These are phyloP conservation scores for Haliclona indistincta DNA, from an alignment of 37 sponge, comb jelly and placozoan species.

Conservation along the genomic window DNA sequence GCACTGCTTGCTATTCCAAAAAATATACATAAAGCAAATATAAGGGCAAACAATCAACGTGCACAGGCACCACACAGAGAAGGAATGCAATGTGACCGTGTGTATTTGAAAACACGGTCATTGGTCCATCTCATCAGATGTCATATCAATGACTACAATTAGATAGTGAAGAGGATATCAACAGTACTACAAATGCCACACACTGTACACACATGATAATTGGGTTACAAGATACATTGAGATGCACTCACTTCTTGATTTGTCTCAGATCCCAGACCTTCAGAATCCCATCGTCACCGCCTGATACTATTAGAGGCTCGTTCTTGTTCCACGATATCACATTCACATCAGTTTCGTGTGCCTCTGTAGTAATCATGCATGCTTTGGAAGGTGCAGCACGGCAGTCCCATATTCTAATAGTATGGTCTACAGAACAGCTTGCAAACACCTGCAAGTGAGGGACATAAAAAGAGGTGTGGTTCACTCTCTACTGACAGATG, in stretches of 20 bases:
- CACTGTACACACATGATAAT: too few relatives aligned
- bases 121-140: too few relatives aligned
- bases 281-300: slow-evolving; percentile 95
- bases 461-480: neutral
- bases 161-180: too few relatives aligned
- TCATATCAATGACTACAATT: too few relatives aligned
- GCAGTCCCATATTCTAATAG: slow-evolving; percentile 90
- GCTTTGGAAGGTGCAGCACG: slow-evolving; percentile 85
- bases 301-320: slow-evolving; percentile 88
- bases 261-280: slow-evolving; percentile 97
- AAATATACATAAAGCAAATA: too few relatives aligned
- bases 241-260: slow-evolving; percentile 60
- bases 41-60: too few relatives aligned
- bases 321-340: slow-evolving; percentile 95
- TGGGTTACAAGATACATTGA: too few relatives aligned
- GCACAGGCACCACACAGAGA: too few relatives aligned
- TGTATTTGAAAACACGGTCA: too few relatives aligned
- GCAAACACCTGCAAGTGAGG: slow-evolving; percentile 81
- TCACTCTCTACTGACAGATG: slow-evolving; percentile 58
- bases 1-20: too few relatives aligned
- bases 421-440: slow-evolving; percentile 90
- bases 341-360: slow-evolving; percentile 95
- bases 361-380: slow-evolving; percentile 91
- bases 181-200: too few relatives aligned
- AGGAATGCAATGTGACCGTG: too few relatives aligned